Percentiles rank a stretch among this genome's conserved stretches.
These are phyloP conservation scores for Synergus itoensis DNA, from an alignment of 2,888 invertebrate genomes.

Conservation along the genomic window DNA sequence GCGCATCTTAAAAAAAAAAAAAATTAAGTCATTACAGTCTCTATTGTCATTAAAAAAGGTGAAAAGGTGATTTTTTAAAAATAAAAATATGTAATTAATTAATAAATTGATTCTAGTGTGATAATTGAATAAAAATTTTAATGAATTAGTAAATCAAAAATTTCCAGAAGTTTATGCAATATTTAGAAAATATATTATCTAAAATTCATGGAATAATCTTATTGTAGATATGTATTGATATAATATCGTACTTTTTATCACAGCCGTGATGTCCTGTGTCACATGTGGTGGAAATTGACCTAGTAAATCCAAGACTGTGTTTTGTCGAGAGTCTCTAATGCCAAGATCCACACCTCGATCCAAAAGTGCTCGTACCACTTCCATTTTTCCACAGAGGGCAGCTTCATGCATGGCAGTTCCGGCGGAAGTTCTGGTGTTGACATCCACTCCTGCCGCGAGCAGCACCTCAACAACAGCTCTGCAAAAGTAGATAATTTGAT, in stretches of 20 bases:
- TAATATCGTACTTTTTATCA: constrained; percentile 86
- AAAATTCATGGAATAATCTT: too few relatives aligned
- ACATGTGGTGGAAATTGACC: constrained; percentile 94
- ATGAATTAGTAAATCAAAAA: background rate
- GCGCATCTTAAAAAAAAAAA: background rate
- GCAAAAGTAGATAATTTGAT: constrained; percentile 55
- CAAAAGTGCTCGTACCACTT: constrained; percentile 90
- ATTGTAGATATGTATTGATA: background rate
- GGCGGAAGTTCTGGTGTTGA: constrained; percentile 90
- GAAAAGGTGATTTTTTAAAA: too few relatives aligned
- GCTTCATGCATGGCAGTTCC: constrained; percentile 97
- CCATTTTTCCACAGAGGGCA: constrained; percentile 93
- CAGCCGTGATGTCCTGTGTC: constrained; percentile 90
- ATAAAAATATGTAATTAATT: too few relatives aligned
- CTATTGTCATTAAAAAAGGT: too few relatives aligned
- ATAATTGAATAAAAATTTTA: too few relatives aligned
- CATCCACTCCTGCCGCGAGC: constrained; percentile 91
- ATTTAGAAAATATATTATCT: too few relatives aligned
- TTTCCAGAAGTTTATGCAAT: too few relatives aligned
- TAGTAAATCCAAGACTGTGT: constrained; percentile 92
- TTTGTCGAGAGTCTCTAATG: constrained; percentile 88
- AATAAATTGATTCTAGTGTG: too few relatives aligned
- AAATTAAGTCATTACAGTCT: too few relatives aligned
- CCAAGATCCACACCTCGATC: constrained; percentile 90
- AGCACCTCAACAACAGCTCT: constrained; percentile 91